Evolutionary conservation across 2,113 vertebrate genomes (phyloP).

Genomic region (Apistogramma diplotaenia): DNA sequence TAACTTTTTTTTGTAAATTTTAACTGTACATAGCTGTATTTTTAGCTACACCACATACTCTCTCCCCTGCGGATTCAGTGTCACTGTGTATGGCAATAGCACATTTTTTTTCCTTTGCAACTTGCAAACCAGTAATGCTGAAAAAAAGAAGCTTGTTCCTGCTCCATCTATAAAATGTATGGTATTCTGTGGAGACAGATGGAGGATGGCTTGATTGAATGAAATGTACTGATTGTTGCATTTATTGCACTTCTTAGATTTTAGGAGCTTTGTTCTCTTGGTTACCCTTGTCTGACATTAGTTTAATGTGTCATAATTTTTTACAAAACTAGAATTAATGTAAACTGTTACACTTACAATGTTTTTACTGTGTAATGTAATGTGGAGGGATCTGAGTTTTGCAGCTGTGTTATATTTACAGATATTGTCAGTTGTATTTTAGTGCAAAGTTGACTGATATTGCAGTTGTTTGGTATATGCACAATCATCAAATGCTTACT

Average conservation of each 20-base stretch:
- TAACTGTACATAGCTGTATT: background rate
- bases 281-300: background rate
- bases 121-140: background rate
- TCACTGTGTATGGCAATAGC: background rate
- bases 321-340: too few species aligned
- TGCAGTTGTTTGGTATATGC: too few species aligned
- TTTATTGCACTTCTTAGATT: background rate
- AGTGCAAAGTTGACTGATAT: too few species aligned
- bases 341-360: too few species aligned
- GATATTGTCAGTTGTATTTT: too few species aligned
- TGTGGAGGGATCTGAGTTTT: too few species aligned
- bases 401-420: too few species aligned
- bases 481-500: too few species aligned
- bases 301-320: background rate
- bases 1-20: background rate
- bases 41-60: background rate
- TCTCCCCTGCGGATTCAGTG: too few species aligned
- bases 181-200: background rate
- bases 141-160: background rate
- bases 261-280: background rate
- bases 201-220: background rate
- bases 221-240: background rate
- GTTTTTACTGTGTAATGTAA: too few species aligned
- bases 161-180: background rate
- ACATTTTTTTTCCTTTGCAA: background rate